A percentile compares a stretch with the other conserved stretches of the same genome.
Conservation (phyloP, 2,113 vertebrate species). For the Heptranchias perlo region DNA sequence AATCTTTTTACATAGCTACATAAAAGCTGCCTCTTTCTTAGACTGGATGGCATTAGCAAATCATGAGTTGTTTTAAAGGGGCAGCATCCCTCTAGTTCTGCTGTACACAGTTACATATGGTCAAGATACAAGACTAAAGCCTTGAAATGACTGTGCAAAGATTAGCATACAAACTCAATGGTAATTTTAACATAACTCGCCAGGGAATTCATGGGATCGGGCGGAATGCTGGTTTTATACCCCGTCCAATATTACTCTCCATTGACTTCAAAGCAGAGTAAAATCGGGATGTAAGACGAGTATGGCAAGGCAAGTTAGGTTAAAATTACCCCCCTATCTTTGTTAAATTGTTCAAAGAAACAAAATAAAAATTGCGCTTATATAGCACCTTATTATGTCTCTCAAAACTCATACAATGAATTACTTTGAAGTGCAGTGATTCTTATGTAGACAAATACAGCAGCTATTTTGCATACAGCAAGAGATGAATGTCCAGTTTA, state of each 20-base stretch:
- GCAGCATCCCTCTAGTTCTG: neutral
- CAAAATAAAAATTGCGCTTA: neutral
- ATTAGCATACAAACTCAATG: neutral
- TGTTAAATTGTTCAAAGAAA: neutral
- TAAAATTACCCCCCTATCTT: neutral
- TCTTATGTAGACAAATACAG: neutral
- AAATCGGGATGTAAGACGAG: neutral
- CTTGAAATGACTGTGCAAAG: neutral
- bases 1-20: neutral
- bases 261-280: neutral
- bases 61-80: neutral
- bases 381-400: neutral
- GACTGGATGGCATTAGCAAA: neutral
- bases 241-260: neutral
- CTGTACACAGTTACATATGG: neutral
- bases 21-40: neutral
- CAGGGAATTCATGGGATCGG: neutral
- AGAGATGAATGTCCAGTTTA: neutral
- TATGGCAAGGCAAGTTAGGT: neutral
- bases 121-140: neutral
- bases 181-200: neutral
- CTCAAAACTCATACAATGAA: neutral
- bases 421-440: conserved; percentile 2
- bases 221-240: neutral
- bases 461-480: neutral